These are phyloP conservation scores for Blastobasis adustella DNA, from an alignment of 2,888 invertebrate species.

Conservation along the genomic window DNA sequence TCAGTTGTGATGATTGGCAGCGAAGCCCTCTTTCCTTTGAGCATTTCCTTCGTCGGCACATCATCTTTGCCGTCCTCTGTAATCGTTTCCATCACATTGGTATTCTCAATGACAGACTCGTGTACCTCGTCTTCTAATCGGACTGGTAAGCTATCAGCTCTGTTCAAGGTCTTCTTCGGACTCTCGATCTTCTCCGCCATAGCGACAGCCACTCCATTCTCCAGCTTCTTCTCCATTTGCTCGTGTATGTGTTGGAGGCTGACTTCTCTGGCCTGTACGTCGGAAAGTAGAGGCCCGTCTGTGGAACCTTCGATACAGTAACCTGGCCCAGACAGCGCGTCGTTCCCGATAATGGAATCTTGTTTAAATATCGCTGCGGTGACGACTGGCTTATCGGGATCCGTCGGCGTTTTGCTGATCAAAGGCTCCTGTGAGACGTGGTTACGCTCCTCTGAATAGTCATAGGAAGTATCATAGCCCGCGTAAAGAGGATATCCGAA, in stretches of 20 bases:
- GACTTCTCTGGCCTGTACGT: conserved; percentile 63
- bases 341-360: conserved; percentile 69
- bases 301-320: conserved; percentile 69
- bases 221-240: conserved; percentile 49
- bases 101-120: conserved; percentile 25
- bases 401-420: conserved; percentile 63
- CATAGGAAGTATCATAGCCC: conserved; percentile 69
- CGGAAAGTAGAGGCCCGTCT: conserved; percentile 66
- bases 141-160: conserved; percentile 72
- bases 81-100: conserved; percentile 45
- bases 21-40: conserved; percentile 56
- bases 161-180: conserved; percentile 62
- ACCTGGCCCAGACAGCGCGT: conserved; percentile 56
- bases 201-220: conserved; percentile 53
- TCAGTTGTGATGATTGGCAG: conserved; percentile 63
- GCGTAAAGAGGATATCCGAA: conserved; percentile 80
- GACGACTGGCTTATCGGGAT: conserved; percentile 78
- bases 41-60: conserved; percentile 32
- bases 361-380: conserved; percentile 82
- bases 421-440: conserved; percentile 64
- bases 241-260: conserved; percentile 61
- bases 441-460: conserved; percentile 43
- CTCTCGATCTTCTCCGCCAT: conserved; percentile 50
- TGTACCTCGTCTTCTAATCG: conserved; percentile 62
- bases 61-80: conserved; percentile 45